Conservation (phyloP, 2,113 vertebrate species). For the Macheiramphus alcinus region DNA sequence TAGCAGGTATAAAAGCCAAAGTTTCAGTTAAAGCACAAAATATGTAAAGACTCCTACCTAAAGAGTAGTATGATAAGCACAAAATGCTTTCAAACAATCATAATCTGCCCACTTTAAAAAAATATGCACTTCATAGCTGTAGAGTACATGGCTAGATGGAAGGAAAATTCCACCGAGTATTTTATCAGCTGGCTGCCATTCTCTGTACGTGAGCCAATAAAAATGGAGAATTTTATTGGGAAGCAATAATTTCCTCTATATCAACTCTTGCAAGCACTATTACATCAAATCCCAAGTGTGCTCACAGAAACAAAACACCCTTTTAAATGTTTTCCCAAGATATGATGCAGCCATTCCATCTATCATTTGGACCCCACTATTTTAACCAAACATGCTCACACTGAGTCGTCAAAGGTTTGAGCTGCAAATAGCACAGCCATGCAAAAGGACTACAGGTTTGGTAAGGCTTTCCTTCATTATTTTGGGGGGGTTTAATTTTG, state of each 20-base stretch:
- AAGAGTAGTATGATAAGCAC: neutral
- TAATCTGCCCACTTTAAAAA: neutral
- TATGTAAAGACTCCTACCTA: neutral
- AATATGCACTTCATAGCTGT: neutral
- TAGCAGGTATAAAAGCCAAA: neutral
- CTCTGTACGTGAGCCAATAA: constrained; percentile 48
- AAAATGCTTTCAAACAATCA: neutral
- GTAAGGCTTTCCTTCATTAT: neutral
- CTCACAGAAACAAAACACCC: constrained; percentile 36
- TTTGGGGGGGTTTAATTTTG: neutral
- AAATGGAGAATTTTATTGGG: constrained; percentile 62
- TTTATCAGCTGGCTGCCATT: constrained; percentile 60
- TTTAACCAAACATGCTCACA: neutral
- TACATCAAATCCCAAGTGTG: constrained; percentile 38
- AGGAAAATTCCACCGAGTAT: constrained; percentile 25
- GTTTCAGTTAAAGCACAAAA: neutral
- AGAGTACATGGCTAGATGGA: neutral
- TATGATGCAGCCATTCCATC: constrained; percentile 36
- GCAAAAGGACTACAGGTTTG: neutral
- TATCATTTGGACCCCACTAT: neutral
- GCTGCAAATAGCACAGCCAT: neutral
- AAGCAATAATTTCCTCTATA: constrained; percentile 56
- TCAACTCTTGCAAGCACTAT: constrained; percentile 44
- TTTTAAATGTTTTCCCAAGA: constrained; percentile 48
- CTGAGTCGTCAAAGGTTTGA: neutral